Evolutionary conservation across 2,113 vertebrate genomes (phyloP), one percentile per base, ranked within the genome.

Genomic region (Sakesphorus luctuosus): DNA sequence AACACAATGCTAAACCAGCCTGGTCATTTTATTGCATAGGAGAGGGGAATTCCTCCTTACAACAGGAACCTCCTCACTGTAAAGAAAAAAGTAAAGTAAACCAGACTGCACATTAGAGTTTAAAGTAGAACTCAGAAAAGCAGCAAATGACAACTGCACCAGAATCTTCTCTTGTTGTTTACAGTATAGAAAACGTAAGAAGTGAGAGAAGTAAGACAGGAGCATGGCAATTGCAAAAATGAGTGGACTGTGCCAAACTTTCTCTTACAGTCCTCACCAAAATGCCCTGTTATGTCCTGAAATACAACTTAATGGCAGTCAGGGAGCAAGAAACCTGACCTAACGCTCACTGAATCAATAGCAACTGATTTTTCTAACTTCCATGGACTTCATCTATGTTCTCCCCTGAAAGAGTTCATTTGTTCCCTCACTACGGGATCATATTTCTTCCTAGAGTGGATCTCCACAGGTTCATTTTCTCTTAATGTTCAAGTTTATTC

Each of bases 331-430:
- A 87, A 89, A 58, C 38, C 78, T 93, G 86, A 92, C 90, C 78
- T 92, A 95, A 93, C 63, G 88, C 80, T 90, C 84, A 63, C 76
- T 78, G 69, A 97, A 95, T 92, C 90, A 92, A 97, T 81, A 79
- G 25, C n/a, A 89, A 82, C 94, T 84, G 84, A 90, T 92, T 87
- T 90, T 92, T 84, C n/a, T 8, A 92, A 93, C 69, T 96, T 80
- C 73, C n/a, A 46, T 1, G 19, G 88, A 93, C 90, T 95, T 88
- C 1, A 4, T 84, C 76, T 89, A 21, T 36, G 53, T 73, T 80
- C 52, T 92, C 36, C 76, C 66, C 83, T 79, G 33, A 84, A 94
- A 88, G 71, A 81, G 68, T 87, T 92, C 53, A 87, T 82, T 93
- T 78, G 36, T 89, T 90, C 20, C 69, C 63, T 77, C 3, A 3